Conservation (phyloP, 2,113 vertebrate genomes). For the Corythaeola cristata region DNA sequence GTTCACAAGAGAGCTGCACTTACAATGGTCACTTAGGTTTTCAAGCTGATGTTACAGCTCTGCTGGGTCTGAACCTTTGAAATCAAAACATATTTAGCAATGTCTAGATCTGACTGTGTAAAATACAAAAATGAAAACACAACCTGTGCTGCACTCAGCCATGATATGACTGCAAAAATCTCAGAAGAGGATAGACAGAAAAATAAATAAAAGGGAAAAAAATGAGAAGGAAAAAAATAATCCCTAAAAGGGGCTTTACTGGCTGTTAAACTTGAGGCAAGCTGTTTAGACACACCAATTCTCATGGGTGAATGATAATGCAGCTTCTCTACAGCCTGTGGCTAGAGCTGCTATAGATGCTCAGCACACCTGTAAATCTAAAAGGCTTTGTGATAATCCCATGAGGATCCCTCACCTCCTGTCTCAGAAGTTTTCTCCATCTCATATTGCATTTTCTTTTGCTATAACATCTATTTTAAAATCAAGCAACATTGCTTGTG, state of each 20-base stretch:
- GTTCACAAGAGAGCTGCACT: slow-evolving; percentile 44
- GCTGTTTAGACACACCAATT: neutral
- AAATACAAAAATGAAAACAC: neutral
- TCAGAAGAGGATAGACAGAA: neutral
- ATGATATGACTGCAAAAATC: neutral
- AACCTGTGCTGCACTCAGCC: neutral
- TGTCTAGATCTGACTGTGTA: neutral
- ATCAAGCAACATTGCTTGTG: neutral
- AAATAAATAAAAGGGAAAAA: neutral
- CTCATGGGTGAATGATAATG: neutral
- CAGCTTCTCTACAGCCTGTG: neutral
- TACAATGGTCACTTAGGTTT: neutral
- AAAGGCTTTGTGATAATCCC: neutral
- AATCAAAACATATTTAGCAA: slow-evolving; percentile 21
- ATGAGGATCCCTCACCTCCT: neutral
- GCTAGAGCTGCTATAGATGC: neutral
- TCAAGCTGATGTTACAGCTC: neutral
- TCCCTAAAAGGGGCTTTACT: slow-evolving; percentile 19
- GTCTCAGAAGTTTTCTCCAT: neutral
- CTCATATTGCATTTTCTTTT: neutral
- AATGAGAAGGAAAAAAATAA: neutral
- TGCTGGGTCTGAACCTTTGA: neutral
- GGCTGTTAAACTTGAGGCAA: slow-evolving; percentile 21
- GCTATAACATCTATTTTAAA: neutral
- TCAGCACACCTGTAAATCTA: slow-evolving; percentile 2